Evolutionary conservation across 2,113 vertebrate genomes (phyloP), one percentile per base, ranked within the genome.

Genomic region (Nothoprocta perdicaria): DNA sequence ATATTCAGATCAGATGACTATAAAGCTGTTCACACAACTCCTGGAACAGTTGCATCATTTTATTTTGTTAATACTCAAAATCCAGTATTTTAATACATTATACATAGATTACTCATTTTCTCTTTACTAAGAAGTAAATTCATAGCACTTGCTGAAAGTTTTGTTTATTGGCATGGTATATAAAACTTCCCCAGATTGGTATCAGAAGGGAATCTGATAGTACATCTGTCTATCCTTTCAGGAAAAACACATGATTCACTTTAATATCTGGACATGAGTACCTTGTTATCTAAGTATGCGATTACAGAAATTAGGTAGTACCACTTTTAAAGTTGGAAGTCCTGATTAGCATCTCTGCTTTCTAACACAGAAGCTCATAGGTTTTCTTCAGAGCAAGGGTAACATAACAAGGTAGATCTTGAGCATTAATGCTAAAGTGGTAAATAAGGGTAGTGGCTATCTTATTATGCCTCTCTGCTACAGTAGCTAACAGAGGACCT

Each of bases 321-420:
- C 15, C 33, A 6, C 50, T 69, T 86, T 27, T 21, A 46, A 7
- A 1, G 0, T 0, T 33, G 12, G 1, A 6, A 63, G 10, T 68
- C 21, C 41, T 78, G 33, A 18, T 18, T 86, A 52, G 5, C 14
- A 41, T 71, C 9, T 89, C 57, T 86, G 16, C 68, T 24, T 46
- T 87, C 27, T 52, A 6, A 9, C 61, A 52, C 17, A 68, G 40
- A 66, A 16, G 11, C 26, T 50, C 6, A n/a, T 53, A 48, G 6
- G 24, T 78, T 86, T 82, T 80, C 80, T 80, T 33, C 22, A 46
- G 52, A 55, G 22, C 12, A 68, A 55, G 17, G 26, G 22, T 68
- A 5, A n/a, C 4, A 2, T 76, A 63, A 8, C 6, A 63, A 14
- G 35, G 17, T 77, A 53, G 14, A 21, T 38, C 0, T 48, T 55